Evolutionary conservation across 1,140 invertebrate genomes (phyloP).

Genomic region (Orius insidiosus): DNA sequence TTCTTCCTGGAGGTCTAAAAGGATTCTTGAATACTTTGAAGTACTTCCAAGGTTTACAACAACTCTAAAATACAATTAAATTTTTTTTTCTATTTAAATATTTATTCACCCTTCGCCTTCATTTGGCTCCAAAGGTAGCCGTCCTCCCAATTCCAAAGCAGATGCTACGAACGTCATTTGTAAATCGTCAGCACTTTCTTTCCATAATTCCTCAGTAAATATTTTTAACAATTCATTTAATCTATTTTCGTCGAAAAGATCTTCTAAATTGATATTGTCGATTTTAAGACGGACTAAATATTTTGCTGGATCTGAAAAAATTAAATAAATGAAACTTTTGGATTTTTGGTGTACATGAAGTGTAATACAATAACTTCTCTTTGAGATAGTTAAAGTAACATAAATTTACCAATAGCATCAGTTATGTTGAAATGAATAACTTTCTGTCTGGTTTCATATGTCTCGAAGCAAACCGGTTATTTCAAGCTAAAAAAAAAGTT

Average conservation of each 20-base stretch:
- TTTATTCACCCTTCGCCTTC: conserved; percentile 75
- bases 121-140: conserved; percentile 57
- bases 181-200: conserved; percentile 38
- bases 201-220: conserved; percentile 41
- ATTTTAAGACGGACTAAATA: conserved; percentile 75
- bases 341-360: no score
- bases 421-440: conserved; percentile 42
- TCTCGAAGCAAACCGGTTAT: conserved; percentile 56
- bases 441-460: conserved; percentile 53
- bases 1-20: conserved; percentile 62
- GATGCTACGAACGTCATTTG: conserved; percentile 69
- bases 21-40: conserved; percentile 48
- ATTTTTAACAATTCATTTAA: conserved; percentile 55
- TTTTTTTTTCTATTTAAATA: conserved; percentile 4
- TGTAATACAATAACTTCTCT: no score
- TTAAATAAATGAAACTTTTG: neutral
- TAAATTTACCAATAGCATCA: conserved; percentile 30
- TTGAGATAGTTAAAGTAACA: no score
- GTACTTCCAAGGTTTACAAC: conserved; percentile 63
- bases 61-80: conserved; percentile 37
- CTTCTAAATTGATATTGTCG: conserved; percentile 70
- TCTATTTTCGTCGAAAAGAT: conserved; percentile 48
- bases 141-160: conserved; percentile 62
- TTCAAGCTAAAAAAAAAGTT: conserved; percentile 38
- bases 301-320: conserved; percentile 34